Base-by-base conservation (phyloP, 1,140 invertebrate species). In the Drosophila saltans region DNA sequence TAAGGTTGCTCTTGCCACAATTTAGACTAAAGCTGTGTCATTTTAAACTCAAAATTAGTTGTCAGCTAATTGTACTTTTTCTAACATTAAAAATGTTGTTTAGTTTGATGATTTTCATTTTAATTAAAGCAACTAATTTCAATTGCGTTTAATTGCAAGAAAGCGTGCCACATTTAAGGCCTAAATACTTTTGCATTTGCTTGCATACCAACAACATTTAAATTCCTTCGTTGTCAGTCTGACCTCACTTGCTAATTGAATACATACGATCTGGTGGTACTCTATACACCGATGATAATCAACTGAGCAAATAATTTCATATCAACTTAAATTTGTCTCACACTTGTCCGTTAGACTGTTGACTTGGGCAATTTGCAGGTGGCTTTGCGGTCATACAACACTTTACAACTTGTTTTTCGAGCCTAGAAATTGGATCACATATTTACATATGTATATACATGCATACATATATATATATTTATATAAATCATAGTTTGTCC, bases 341-440 rank as follows among this genome's bases (percentile, higher is more conserved):
- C 33, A 59, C 9, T 59, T 59, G 11, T 24, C 57, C 16, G n/a
- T 21, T 59, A 59, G 57, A 21, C 33, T 67, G 64, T 70, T 62
- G 67, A 66, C 61, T 24, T 65, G 72, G 71, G 16, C 64, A 60
- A 78, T 78, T 78, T 57, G 69, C 76, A 78, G 73, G 68, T 78
- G 72, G 68, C 66, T 72, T 60, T 66, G 63, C 66, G 73, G 64
- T 67, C 56, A 43, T 70, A 72, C 24, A 67, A 48, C 52, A 65
- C 36, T 24, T 33, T 33, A 30, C 30, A 76, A 72, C 73, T 52
- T 65, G 76, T 69, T 79, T 41, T 24, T 11, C 36, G 21, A 63
- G 61, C 41, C 61, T 16, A 63, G n/a, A 63, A 63, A 63, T n/a
- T 41, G 28, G 28, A 33, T 26, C 41, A 59, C n/a, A 6, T 3